phyloP scores from a whole-genome alignment of 2,797 vertebrate genomes.

The Alfaro cultratus region DNA sequence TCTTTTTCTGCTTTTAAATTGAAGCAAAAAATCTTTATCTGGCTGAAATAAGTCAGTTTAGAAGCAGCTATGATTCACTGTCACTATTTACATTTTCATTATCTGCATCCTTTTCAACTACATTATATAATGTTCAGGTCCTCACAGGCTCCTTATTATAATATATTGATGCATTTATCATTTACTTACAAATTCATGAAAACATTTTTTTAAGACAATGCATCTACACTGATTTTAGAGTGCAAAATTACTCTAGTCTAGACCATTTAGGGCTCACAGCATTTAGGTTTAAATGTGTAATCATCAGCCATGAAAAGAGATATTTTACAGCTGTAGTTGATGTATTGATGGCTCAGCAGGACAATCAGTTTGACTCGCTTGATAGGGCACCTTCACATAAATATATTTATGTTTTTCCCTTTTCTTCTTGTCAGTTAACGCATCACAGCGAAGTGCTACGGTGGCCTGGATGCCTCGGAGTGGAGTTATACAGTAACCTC shows the following conservation, averaged over 20 bases:
- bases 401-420: background rate
- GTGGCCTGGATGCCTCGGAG: background rate
- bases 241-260: background rate
- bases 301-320: background rate
- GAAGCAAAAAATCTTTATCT: slow-evolving; percentile 11
- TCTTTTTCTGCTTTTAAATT: slow-evolving; percentile 9
- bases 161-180: slow-evolving; percentile 5
- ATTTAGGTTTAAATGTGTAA: background rate
- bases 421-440: background rate
- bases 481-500: background rate
- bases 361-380: background rate
- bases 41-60: background rate
- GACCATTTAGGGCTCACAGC: background rate
- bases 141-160: background rate
- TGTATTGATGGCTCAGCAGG: background rate
- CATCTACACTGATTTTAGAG: background rate
- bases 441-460: background rate
- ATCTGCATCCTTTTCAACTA: background rate
- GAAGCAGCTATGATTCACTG: background rate
- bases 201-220: background rate
- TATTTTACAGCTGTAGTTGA: background rate
- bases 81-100: slow-evolving; percentile 6
- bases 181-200: background rate
- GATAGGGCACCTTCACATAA: background rate
- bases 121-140: background rate